A percentile compares a stretch with the other conserved stretches of the same genome.
Conservation (phyloP, 2,113 vertebrate genomes). For the Eulemur rufifrons region DNA sequence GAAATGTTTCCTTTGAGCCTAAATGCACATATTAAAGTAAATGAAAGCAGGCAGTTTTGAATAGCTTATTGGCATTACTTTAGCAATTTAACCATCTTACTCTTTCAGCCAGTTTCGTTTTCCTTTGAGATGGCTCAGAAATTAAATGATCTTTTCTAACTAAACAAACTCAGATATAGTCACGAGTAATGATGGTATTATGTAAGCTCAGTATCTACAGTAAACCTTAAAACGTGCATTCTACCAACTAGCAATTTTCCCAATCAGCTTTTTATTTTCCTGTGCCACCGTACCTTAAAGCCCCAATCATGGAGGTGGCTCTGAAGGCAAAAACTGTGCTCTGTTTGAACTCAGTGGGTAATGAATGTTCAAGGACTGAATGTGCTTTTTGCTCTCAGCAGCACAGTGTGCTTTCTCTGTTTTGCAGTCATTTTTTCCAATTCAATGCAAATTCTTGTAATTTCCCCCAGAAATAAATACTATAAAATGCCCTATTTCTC, state of each 20-base stretch:
- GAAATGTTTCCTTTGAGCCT: background rate
- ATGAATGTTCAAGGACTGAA: conserved; percentile 14
- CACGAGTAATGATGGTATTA: conserved; percentile 36
- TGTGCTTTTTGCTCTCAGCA: conserved; percentile 45
- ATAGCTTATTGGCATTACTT: background rate
- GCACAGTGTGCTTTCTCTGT: conserved; percentile 37
- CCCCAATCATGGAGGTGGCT: conserved; percentile 48
- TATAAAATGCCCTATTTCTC: conserved; percentile 48
- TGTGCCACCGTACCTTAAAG: background rate
- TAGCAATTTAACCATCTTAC: background rate
- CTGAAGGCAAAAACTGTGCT: background rate
- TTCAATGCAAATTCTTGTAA: conserved; percentile 68
- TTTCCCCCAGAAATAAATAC: conserved; percentile 59
- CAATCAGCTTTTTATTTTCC: conserved; percentile 56
- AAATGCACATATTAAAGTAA: background rate
- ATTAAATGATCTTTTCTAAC: conserved; percentile 60
- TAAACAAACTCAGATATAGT: background rate
- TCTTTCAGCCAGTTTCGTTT: background rate
- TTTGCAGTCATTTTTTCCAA: conserved; percentile 64
- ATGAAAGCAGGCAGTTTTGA: background rate
- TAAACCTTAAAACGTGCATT: background rate
- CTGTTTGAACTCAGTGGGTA: conserved; percentile 31
- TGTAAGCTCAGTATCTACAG: background rate
- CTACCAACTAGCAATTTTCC: conserved; percentile 56
- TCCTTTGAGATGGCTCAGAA: background rate